These are phyloP conservation scores for Lithophane socia DNA, from an alignment of 2,888 invertebrate species.

Conservation along the genomic window DNA sequence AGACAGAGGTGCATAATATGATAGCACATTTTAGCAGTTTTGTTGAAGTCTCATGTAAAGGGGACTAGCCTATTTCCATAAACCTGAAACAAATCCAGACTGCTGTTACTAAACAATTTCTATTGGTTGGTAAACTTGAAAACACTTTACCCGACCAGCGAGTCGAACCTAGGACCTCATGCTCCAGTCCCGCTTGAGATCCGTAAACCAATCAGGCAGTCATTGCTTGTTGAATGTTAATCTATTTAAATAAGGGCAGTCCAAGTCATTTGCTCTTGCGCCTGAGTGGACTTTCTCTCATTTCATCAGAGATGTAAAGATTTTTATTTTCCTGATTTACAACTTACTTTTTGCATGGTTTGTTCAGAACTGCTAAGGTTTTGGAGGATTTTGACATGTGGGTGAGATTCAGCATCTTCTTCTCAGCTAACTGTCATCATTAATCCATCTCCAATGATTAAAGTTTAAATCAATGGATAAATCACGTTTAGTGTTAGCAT, in stretches of 20 bases:
- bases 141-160: not conserved
- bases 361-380: not conserved
- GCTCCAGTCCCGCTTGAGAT: no score
- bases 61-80: not conserved
- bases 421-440: not conserved
- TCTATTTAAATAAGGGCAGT: conserved; percentile 2
- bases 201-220: not conserved
- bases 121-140: not conserved
- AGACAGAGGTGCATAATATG: not conserved
- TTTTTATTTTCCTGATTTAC: not conserved
- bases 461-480: not conserved
- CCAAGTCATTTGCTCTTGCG: conserved; percentile 10
- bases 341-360: not conserved
- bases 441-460: not conserved
- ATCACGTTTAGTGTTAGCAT: not conserved
- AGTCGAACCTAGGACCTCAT: not conserved
- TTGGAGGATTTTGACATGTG: not conserved
- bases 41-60: not conserved
- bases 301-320: not conserved
- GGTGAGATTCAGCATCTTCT: not conserved
- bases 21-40: not conserved
- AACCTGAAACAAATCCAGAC: not conserved
- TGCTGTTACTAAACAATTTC: not conserved
- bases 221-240: conserved; percentile 5
- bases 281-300: not conserved